Evolutionary conservation across 2,888 invertebrate genomes (phyloP).

Genomic region (Caenorhabditis sp.): DNA sequence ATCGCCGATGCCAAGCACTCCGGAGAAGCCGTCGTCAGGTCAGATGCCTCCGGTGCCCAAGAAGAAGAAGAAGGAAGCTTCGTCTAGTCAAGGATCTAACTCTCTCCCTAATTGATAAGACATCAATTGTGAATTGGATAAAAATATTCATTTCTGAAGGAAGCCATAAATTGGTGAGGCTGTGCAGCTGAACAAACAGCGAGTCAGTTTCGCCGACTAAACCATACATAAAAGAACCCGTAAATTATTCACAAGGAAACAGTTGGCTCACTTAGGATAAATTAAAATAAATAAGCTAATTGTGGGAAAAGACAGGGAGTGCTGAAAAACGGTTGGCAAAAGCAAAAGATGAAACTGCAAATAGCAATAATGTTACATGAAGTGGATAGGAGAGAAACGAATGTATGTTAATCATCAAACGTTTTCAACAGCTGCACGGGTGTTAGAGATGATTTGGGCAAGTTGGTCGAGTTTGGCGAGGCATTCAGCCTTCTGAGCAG

Average conservation of each 20-base stretch:
- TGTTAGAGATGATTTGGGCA: constrained; percentile 43
- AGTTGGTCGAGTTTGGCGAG: constrained; percentile 51
- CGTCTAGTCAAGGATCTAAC: constrained; percentile 15
- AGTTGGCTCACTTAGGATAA: constrained; percentile 30
- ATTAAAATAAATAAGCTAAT: constrained; percentile 43
- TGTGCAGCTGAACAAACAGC: neutral
- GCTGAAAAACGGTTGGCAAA: neutral
- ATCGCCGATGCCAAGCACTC: constrained; percentile 12
- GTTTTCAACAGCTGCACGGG: constrained; percentile 52
- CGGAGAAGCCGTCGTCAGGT: constrained; percentile 34
- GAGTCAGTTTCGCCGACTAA: constrained; percentile 7
- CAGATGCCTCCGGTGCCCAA: constrained; percentile 22
- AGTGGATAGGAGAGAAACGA: constrained; percentile 42
- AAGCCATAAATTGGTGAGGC: constrained; percentile 16
- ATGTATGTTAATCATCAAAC: constrained; percentile 13
- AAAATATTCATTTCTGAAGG: constrained; percentile 20
- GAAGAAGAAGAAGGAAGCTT: constrained; percentile 32
- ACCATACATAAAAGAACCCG: constrained; percentile 50
- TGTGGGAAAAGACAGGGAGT: neutral
- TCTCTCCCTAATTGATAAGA: constrained; percentile 4
- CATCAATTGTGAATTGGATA: neutral
- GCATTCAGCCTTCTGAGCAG: constrained; percentile 47
- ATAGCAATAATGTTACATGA: constrained; percentile 44
- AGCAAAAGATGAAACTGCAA: neutral
- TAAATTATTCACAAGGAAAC: constrained; percentile 58